Evolutionary conservation across 2,113 vertebrate genomes (phyloP), one percentile per base, ranked within the genome.

Genomic region (Rana temporaria): DNA sequence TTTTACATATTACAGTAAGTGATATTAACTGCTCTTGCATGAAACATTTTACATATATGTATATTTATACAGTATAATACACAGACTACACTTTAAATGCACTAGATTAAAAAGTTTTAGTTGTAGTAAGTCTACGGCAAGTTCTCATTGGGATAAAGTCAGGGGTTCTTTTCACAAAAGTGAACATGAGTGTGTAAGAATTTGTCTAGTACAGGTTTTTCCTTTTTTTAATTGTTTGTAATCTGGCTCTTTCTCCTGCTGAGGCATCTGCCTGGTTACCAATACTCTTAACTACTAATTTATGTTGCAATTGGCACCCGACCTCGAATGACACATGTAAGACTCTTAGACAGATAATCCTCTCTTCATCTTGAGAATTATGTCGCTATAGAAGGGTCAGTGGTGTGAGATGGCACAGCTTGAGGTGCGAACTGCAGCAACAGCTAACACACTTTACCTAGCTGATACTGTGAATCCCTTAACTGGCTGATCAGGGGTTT

Each of bases 321-420:
- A 88, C 92, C 93, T 93, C 85, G 52, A 76, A 88, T 92, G 91
- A 90, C 89, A 90, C 85, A 19, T 4, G 38, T 93, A 95, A 97
- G 91, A n/a, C 94, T 93, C 93, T 95, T 95, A 95, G 87, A 67
- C 87, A 88, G 90, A 91, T 93, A 88, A 90, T 90, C 90, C 81
- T 62, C 87, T 76, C 85, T 88, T 85, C 89, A 89, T 86, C 86
- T 78, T n/a, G 88, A 86, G 90, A 91, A 88, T 93, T 91, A 92
- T 90, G 91, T 93, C 91, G 89, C 93, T 92, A 91, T 79, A 76
- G 84, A 90, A 86, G 90, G 90, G 93, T 91, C 94, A 91, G 88
- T 84, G 85, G 86, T 87, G 90, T 89, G 87, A 91, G 90, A 84
- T 85, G 80, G 90, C 89, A 88, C 89, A 89, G 88, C 88, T 15